These are phyloP conservation scores for Dryoscopus gambensis DNA, from an alignment of 2,113 vertebrate genomes.

Conservation along the genomic window DNA sequence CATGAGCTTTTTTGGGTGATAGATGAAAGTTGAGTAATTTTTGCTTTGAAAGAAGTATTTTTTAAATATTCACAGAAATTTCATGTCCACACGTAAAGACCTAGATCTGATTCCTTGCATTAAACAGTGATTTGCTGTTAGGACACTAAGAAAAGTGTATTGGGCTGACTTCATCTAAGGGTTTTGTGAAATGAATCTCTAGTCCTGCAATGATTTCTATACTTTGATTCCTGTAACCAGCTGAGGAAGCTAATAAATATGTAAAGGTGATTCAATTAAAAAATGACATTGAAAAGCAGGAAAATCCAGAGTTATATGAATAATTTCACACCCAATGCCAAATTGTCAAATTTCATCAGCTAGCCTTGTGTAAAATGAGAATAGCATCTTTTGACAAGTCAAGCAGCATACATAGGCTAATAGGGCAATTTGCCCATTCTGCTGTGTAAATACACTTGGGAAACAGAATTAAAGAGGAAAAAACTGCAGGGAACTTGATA, in stretches of 20 bases:
- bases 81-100: background rate
- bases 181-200: background rate
- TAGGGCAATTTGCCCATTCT: background rate
- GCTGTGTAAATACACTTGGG: background rate
- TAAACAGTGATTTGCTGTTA: background rate
- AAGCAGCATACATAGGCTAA: background rate
- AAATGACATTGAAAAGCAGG: background rate
- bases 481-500: background rate
- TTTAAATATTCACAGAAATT: background rate
- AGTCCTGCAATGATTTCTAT: background rate
- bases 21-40: background rate
- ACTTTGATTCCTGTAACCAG: background rate
- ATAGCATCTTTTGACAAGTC: background rate
- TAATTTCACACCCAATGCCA: background rate
- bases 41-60: background rate
- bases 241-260: background rate
- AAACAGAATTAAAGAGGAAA: background rate
- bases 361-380: background rate
- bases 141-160: background rate
- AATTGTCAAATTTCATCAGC: background rate
- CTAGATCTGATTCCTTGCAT: background rate
- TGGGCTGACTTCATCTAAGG: background rate
- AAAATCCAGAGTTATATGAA: background rate
- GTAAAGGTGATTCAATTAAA: slow-evolving; percentile 10
- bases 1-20: background rate